Base-by-base conservation (phyloP, 1,140 invertebrate genomes). In the Papilio aristodemus region DNA sequence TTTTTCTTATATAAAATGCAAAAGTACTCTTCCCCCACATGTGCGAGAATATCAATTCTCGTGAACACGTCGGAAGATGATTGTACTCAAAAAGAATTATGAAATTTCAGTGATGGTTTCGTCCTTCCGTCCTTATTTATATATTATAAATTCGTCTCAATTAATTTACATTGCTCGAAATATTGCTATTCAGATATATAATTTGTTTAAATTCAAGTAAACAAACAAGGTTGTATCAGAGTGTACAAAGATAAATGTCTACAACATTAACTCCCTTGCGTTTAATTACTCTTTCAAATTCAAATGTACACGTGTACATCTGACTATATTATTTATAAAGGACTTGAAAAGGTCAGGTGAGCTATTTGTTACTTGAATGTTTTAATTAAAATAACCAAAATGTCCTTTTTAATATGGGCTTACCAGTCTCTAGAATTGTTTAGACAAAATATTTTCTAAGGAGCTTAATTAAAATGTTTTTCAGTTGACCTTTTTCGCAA, bases 271-370 rank as follows among this genome's bases (percentile, higher is more conserved):
- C 46, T 50, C 46, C 17, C 17, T 50, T 50, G 19, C 9, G 19
- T 50, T 50, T 46, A 50, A 50, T 50, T 50, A 22, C 19, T 22
- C 8, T 11, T 50, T 50, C 19, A 25, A 22, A 50, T 50, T 50
- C 46, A 50, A 50, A 50, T 22, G 19, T 50, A 50, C 10, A 50
- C 46, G 46, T 50, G 46, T 50, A 50, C 9, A 6, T 22, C n/a
- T 50, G 17, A 50, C 19, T 1, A 25, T 50, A 17, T 22, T 10
- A 50, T 50, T 50, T 22, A 19, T 50, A 22, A 50, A 17, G 41
- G 43, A 19, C 43, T 22, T 50, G 19, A 50, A 50, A 50, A 50
- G 43, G 43, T 50, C 43, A 10, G 17, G 8, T 22, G 43, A 10
- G 1, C 1, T 22, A 22, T 46, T 46, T 46, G 41, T 46, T 46